These are phyloP conservation scores for Ormyrus rosae DNA, from an alignment of 2,888 invertebrate genomes.

Conservation along the genomic window DNA sequence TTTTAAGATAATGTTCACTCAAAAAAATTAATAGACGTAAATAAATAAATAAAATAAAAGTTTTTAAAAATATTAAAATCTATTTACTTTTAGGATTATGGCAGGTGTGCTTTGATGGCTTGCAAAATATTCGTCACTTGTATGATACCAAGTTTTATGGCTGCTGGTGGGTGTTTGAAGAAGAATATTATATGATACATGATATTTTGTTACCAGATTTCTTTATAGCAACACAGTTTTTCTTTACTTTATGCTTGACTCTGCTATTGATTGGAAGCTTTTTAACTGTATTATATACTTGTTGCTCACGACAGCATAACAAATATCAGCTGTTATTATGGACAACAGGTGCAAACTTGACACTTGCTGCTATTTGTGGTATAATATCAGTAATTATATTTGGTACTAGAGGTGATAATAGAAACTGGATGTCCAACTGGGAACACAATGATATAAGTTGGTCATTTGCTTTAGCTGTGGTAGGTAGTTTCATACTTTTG, in stretches of 20 bases:
- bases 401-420: slow-evolving; percentile 91
- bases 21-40: not conserved
- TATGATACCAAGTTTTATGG: slow-evolving; percentile 90
- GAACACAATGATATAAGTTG: slow-evolving; percentile 96
- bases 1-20: not conserved
- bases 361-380: slow-evolving; percentile 86
- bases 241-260: slow-evolving; percentile 92
- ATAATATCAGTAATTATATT: slow-evolving; percentile 91
- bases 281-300: slow-evolving; percentile 84
- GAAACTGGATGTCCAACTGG: slow-evolving; percentile 98
- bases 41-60: not conserved
- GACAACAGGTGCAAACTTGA: slow-evolving; percentile 84
- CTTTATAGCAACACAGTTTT: slow-evolving; percentile 95
- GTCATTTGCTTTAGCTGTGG: slow-evolving; percentile 91
- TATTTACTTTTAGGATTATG: slow-evolving; percentile 85
- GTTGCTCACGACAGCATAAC: slow-evolving; percentile 86
- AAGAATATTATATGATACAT: slow-evolving; percentile 96
- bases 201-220: slow-evolving; percentile 93
- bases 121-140: slow-evolving; percentile 89
- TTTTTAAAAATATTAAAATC: not conserved
- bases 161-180: slow-evolving; percentile 98
- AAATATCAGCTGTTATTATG: slow-evolving; percentile 85
- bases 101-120: slow-evolving; percentile 94
- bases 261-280: slow-evolving; percentile 86
- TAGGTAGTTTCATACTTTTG: slow-evolving; percentile 86